Conservation (phyloP, 2,797 vertebrate genomes). For the Simalia tracyae region DNA sequence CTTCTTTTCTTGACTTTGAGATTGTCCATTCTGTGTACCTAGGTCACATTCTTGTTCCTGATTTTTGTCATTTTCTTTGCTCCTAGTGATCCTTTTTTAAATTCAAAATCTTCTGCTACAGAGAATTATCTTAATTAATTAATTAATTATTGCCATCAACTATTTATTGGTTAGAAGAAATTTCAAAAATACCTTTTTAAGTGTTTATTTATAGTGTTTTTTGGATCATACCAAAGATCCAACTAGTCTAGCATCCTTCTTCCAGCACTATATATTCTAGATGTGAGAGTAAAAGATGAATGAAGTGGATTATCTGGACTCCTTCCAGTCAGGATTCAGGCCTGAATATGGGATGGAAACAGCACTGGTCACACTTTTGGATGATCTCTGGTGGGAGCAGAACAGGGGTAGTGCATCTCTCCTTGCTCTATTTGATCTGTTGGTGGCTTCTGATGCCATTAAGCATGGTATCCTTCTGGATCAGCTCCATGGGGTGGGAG, state of each 20-base stretch:
- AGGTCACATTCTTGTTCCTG: not conserved
- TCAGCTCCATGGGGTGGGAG: not conserved
- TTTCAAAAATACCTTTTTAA: not conserved
- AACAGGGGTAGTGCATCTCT: not conserved
- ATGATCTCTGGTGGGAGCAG: not conserved
- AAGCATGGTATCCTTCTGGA: not conserved
- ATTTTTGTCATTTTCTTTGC: not conserved
- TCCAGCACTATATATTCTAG: not conserved
- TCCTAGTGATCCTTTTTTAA: accelerated
- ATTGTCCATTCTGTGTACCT: not conserved
- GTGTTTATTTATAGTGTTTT: not conserved
- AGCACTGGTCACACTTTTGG: not conserved
- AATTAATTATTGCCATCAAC: not conserved
- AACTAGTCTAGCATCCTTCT: not conserved
- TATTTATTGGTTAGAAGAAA: not conserved
- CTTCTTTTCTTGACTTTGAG: conserved; percentile 33
- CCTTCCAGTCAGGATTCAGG: not conserved
- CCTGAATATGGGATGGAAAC: not conserved
- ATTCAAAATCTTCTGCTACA: not conserved
- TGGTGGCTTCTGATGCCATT: not conserved
- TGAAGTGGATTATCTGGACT: not conserved
- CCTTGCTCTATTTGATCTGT: not conserved
- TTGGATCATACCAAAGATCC: not conserved
- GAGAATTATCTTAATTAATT: not conserved
- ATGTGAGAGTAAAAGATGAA: not conserved